Conservation (phyloP, 2,888 invertebrate species). For the Cybosia mesomella region DNA sequence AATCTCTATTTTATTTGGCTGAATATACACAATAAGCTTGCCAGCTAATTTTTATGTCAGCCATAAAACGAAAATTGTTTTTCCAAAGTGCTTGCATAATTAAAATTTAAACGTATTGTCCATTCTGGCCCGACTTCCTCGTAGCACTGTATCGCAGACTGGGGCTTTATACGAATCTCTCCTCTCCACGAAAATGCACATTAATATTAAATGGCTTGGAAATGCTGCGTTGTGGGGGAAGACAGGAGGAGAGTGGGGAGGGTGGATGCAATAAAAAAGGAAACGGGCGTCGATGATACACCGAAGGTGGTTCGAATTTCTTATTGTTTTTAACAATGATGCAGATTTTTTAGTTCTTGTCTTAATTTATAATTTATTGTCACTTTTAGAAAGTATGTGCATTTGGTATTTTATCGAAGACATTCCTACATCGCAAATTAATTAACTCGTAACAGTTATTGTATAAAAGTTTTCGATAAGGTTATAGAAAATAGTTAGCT, state of each 20-base stretch:
- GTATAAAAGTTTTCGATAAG: too few species aligned
- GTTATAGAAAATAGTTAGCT: too few species aligned
- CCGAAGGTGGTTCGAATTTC: slow-evolving; percentile 68
- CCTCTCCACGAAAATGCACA: slow-evolving; percentile 87
- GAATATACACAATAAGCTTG: slow-evolving; percentile 40
- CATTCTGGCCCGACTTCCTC: slow-evolving; percentile 73
- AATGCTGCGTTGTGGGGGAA: slow-evolving; percentile 82
- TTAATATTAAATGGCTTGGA: slow-evolving; percentile 88
- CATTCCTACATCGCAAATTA: too few species aligned
- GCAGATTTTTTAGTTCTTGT: slow-evolving; percentile 28
- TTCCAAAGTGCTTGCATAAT: slow-evolving; percentile 67
- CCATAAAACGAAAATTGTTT: slow-evolving; percentile 60
- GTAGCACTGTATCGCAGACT: slow-evolving; percentile 80
- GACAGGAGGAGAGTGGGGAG: slow-evolving; percentile 55
- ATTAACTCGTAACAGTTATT: too few species aligned
- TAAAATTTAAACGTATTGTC: slow-evolving; percentile 82
- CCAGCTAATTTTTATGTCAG: slow-evolving; percentile 53
- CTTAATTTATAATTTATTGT: neutral
- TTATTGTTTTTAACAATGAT: slow-evolving; percentile 57
- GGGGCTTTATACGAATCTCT: slow-evolving; percentile 85
- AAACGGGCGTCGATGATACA: slow-evolving; percentile 80
- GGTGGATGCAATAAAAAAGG: slow-evolving; percentile 79
- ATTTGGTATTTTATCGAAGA: neutral
- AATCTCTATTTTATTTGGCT: neutral
- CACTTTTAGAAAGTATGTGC: neutral